Conservation (phyloP, 2,888 invertebrate species). For the Caenorhabditis zanzibari region DNA sequence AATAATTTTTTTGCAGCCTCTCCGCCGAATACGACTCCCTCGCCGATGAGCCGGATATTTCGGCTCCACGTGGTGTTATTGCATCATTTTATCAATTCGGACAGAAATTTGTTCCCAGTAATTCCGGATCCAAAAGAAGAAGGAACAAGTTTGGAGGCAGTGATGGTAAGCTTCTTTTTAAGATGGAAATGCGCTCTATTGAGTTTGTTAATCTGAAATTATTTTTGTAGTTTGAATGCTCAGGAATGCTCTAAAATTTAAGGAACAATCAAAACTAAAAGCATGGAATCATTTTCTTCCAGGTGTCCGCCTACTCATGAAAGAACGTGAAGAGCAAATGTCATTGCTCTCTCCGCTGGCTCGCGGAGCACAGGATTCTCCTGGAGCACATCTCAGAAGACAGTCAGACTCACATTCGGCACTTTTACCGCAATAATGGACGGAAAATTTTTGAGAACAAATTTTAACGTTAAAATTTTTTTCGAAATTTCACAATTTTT, state of each 20-base stretch:
- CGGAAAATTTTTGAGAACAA: neutral
- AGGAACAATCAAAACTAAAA: neutral
- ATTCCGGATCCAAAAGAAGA: slow-evolving; percentile 61
- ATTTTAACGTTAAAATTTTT: neutral
- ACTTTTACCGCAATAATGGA: slow-evolving; percentile 40
- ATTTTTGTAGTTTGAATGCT: no score
- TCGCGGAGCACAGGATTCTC: slow-evolving; percentile 38
- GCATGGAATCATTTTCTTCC: slow-evolving; percentile 18
- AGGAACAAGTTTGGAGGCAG: slow-evolving; percentile 73
- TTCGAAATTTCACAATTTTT: neutral
- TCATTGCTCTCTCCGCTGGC: slow-evolving; percentile 53
- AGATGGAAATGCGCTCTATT: neutral
- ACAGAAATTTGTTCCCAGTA: slow-evolving; percentile 64
- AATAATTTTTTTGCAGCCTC: slow-evolving; percentile 40
- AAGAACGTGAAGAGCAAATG: slow-evolving; percentile 62
- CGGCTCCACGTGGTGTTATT: slow-evolving; percentile 58
- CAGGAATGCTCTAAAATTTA: no score
- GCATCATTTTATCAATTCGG: slow-evolving; percentile 64
- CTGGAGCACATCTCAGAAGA: slow-evolving; percentile 43
- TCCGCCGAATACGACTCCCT: slow-evolving; percentile 62
- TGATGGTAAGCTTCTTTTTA: slow-evolving; percentile 65
- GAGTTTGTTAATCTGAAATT: no score
- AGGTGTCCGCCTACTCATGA: slow-evolving; percentile 64
- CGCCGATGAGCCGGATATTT: slow-evolving; percentile 57
- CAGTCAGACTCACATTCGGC: slow-evolving; percentile 64